phyloP scores from a whole-genome alignment of 2,888 invertebrate genomes.

The Nymphalis urticae region DNA sequence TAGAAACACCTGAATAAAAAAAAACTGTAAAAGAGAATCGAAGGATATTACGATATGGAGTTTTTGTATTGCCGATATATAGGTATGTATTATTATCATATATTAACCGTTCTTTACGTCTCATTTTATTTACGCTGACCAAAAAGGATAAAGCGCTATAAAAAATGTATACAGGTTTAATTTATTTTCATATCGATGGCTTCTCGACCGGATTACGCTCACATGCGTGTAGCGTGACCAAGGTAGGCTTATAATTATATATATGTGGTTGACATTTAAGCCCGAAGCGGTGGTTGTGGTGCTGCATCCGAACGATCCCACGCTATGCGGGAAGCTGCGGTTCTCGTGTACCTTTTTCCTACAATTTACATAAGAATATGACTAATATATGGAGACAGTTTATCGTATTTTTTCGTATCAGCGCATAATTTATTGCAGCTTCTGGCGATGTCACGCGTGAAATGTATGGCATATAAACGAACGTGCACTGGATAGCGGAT shows the following conservation, averaged over 20 bases:
- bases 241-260: constrained; percentile 62
- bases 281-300: constrained; percentile 51
- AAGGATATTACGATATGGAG: too few relatives aligned
- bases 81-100: too few relatives aligned
- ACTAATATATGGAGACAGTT: constrained; percentile 44
- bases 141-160: background rate
- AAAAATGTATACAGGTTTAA: background rate
- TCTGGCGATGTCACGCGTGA: constrained; percentile 60
- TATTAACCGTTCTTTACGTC: background rate
- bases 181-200: constrained; percentile 42
- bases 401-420: constrained; percentile 62
- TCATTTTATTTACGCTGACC: background rate
- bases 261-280: constrained; percentile 71
- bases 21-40: too few relatives aligned
- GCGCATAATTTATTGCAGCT: constrained; percentile 62
- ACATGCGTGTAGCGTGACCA: constrained; percentile 51
- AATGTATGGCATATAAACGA: constrained; percentile 60
- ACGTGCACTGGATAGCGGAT: constrained; percentile 56
- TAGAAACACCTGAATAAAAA: too few relatives aligned
- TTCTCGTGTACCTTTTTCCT: constrained; percentile 36
- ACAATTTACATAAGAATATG: constrained; percentile 41
- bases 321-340: constrained; percentile 69
- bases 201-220: constrained; percentile 47
- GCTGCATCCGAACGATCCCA: constrained; percentile 59
- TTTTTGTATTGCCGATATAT: too few relatives aligned